Base-by-base conservation (phyloP, 1,140 invertebrate species). In the Trinorchestia longiramus region DNA sequence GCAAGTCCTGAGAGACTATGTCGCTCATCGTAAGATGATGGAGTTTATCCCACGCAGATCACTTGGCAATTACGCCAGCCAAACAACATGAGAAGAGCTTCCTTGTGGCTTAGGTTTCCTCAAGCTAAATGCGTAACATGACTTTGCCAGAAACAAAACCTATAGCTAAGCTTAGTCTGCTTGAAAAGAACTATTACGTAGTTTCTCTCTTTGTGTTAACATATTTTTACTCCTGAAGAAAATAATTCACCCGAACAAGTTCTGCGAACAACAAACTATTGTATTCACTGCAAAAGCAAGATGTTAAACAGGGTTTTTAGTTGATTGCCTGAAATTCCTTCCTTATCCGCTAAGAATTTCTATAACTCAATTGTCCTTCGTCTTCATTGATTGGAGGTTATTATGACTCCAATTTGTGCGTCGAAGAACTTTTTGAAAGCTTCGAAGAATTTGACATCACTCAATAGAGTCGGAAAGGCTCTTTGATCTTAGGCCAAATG, bases 401-500 rank as follows among this genome's bases (percentile, higher is more conserved):
- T 94, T 94, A 94, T 43, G 92, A 47, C 36, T 92, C 92, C 92
- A 94, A 94, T 94, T 94, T 94, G 92, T 1, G 44, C 92, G 92
- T 94, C 92, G 43, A 23, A 8, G 92, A 94, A 94, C 92, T 94
- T 94, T 47, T 43, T 40, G 8, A 40, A 94, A 94, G 44, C 92
- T 94, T 94, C 43, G 92, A 43, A 94, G 92, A 94, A 94, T 94
- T 94, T 94, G 92, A 47, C 43, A 94, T 94, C 92, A 94, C 92
- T 94, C 92, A 47, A 94, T 94, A 45, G 36, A 47, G 43, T 94
- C 43, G 19, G 3, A 43, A 94, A 94, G 43, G 4, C 44, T 28
- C 92, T 45, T 94, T 94, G 43, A 94, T 94, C 92, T 36, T 45
- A 40, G 36, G 43, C 40, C 43, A 47, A 94, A 94, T 94, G 92